These are phyloP conservation scores for Lagocephalus sceleratus DNA, from an alignment of 2,797 vertebrate genomes.

Conservation along the genomic window DNA sequence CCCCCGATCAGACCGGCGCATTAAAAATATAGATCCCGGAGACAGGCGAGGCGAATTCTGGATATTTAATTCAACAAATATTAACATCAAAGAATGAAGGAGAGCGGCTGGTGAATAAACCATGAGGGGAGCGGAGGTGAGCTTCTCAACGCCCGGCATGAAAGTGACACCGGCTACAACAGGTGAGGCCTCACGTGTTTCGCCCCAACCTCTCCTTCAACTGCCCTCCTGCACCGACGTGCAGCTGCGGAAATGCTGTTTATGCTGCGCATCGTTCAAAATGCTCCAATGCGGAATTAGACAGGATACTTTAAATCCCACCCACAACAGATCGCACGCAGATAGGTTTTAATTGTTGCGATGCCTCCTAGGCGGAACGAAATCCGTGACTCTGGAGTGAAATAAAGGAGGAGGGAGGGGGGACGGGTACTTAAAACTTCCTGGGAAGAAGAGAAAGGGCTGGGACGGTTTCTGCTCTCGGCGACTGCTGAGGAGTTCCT, in stretches of 20 bases:
- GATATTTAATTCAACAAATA: slow-evolving; percentile 72
- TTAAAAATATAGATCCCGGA: slow-evolving; percentile 63
- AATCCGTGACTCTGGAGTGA: not conserved
- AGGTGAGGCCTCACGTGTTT: not conserved
- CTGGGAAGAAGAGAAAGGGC: not conserved
- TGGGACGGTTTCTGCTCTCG: slow-evolving; percentile 15
- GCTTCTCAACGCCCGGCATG: slow-evolving; percentile 29
- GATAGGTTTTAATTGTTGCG: slow-evolving; percentile 27
- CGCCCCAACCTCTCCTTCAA: no score
- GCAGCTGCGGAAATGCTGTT: no score
- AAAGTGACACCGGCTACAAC: slow-evolving; percentile 23
- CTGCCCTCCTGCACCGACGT: no score
- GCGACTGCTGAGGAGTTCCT: slow-evolving; percentile 22
- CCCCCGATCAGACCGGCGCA: slow-evolving; percentile 41
- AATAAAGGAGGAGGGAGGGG: not conserved
- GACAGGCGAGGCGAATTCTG: slow-evolving; percentile 55
- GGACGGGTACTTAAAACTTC: not conserved
- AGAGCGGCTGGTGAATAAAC: slow-evolving; percentile 60
- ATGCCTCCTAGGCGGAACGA: not conserved
- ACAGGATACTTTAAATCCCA: not conserved
- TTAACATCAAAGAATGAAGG: slow-evolving; percentile 62
- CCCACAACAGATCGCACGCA: slow-evolving; percentile 4
- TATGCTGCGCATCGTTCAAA: no score
- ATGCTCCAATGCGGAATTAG: not conserved
- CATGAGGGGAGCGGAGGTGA: slow-evolving; percentile 56